Conservation (phyloP, 2,797 vertebrate genomes). For the Channa striata region DNA sequence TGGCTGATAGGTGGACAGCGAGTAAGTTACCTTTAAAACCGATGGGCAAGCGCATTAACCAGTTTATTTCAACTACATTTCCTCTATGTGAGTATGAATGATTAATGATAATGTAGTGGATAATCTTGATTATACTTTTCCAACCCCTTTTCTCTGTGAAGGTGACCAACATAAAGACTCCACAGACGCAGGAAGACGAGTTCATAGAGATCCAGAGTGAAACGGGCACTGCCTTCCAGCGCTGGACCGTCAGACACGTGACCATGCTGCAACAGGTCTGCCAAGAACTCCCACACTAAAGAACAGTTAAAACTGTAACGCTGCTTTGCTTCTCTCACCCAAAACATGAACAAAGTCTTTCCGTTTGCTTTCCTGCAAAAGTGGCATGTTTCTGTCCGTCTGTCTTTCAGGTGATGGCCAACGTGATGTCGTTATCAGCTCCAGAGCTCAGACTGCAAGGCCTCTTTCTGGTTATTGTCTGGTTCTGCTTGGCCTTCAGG, state of each 20-base stretch:
- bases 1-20: too few species aligned
- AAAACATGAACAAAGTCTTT: too few species aligned
- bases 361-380: not conserved
- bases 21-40: too few species aligned
- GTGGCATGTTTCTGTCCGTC: constrained; percentile 7
- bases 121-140: not conserved
- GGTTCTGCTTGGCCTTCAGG: constrained; percentile 99
- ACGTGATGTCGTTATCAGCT: constrained; percentile 90
- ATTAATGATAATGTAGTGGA: not conserved
- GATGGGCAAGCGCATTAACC: too few species aligned
- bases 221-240: constrained; percentile 96
- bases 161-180: constrained; percentile 95
- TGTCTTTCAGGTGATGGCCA: constrained; percentile 91
- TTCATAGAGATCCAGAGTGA: constrained; percentile 99
- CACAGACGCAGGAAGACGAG: constrained; percentile 93
- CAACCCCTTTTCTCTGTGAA: constrained; percentile 56
- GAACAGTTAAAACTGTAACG: not conserved
- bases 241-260: constrained; percentile 92
- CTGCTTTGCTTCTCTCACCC: not conserved
- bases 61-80: too few species aligned
- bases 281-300: not conserved
- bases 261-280: constrained; percentile 94
- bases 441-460: constrained; percentile 92
- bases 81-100: not conserved
- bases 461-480: constrained; percentile 93